These are phyloP conservation scores for Perca flavescens DNA, from an alignment of 2,113 vertebrate genomes.

Conservation along the genomic window DNA sequence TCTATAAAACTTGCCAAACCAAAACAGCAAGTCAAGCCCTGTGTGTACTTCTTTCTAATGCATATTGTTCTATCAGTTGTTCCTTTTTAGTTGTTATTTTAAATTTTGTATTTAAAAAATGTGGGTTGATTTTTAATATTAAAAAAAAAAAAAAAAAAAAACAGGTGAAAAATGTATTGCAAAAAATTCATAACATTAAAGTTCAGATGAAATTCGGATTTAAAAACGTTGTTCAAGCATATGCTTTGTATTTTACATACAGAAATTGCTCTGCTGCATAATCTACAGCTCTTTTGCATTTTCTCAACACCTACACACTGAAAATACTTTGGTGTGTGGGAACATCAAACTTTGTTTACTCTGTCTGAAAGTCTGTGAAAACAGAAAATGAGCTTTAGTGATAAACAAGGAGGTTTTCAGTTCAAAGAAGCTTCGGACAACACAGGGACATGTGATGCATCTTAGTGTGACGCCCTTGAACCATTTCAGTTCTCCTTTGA, in stretches of 20 bases:
- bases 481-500: constrained; percentile 22
- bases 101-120: background rate
- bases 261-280: background rate
- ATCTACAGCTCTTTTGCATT: background rate
- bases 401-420: background rate
- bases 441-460: background rate
- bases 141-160: too few species aligned
- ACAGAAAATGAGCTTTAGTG: background rate
- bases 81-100: background rate
- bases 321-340: background rate
- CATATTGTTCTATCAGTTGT: background rate
- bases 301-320: background rate
- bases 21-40: background rate
- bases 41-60: background rate
- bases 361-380: background rate
- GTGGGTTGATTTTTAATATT: background rate
- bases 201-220: too few species aligned
- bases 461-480: background rate
- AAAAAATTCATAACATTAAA: background rate
- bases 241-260: background rate
- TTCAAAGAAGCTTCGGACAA: background rate
- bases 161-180: background rate
- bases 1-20: background rate
- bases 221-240: background rate
- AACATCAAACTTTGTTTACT: constrained; percentile 2